Evolutionary conservation across 92 coral and sea anemone species (phyloP).

Genomic region (Epizoanthus fatuus): DNA sequence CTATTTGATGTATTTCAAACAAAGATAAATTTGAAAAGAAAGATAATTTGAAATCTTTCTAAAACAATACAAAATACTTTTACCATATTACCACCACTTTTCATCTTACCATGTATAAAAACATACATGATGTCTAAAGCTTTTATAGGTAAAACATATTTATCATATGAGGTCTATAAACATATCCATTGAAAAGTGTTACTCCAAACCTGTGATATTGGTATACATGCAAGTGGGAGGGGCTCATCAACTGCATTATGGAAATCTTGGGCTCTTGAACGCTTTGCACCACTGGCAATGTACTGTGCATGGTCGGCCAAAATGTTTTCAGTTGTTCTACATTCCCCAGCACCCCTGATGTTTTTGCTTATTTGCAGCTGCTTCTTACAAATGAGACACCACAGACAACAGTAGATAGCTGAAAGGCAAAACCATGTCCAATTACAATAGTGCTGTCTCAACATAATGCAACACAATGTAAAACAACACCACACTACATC

Average conservation of each 20-base stretch:
- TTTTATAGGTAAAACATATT: no score
- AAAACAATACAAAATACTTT: no score
- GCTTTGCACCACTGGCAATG: slow-evolving; percentile 1
- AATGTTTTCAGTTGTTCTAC: not conserved
- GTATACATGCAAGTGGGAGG: slow-evolving; percentile 33
- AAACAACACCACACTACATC: no score
- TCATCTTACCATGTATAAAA: no score
- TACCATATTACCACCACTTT: no score
- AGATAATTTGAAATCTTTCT: no score
- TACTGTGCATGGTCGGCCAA: not conserved
- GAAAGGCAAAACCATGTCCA: not conserved
- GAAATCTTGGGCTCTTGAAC: slow-evolving; percentile 1
- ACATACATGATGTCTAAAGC: no score
- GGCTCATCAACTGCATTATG: slow-evolving; percentile 43
- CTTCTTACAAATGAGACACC: slow-evolving; percentile 2
- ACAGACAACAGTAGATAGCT: slow-evolving; percentile 20
- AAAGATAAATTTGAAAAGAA: no score
- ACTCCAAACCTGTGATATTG: slow-evolving; percentile 19
- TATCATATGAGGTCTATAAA: no score
- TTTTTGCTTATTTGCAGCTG: not conserved
- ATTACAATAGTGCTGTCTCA: no score
- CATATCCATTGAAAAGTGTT: not conserved
- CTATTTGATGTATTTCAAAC: no score
- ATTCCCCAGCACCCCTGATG: not conserved
- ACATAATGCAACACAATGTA: no score